phyloP scores from a whole-genome alignment of 53 echinoderm and acorn worm species.

The Paracentrotus lividus region DNA sequence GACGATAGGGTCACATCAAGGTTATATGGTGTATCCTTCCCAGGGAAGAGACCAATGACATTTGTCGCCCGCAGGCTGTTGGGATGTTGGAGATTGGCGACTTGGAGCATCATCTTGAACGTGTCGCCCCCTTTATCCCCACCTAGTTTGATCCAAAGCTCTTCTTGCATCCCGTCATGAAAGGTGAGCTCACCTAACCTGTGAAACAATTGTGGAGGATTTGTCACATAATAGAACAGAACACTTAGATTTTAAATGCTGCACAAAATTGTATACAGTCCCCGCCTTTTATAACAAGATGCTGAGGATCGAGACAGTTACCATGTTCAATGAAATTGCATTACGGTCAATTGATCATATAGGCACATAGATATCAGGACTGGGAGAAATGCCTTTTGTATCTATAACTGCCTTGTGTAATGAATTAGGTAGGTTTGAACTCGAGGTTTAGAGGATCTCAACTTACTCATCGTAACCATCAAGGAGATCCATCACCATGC shows the following conservation, averaged over 20 bases:
- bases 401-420: too few species aligned
- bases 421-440: background rate
- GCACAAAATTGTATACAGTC: too few species aligned
- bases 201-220: background rate
- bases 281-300: too few species aligned
- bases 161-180: background rate
- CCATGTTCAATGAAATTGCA: too few species aligned
- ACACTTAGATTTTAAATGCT: too few species aligned
- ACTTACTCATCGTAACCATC: background rate
- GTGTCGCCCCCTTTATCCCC: conserved; percentile 6
- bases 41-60: background rate
- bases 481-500: background rate
- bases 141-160: background rate
- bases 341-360: too few species aligned
- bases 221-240: background rate
- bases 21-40: background rate
- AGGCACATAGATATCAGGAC: too few species aligned
- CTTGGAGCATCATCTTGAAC: conserved; percentile 17
- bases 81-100: background rate
- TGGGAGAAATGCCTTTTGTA: too few species aligned
- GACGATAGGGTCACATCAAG: background rate
- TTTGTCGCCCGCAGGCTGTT: background rate
- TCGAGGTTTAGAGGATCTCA: background rate
- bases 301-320: too few species aligned
- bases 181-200: background rate